A percentile compares a stretch with the other conserved stretches of the same genome.
Evolutionary conservation across 2,888 invertebrate species (phyloP).

Genomic region (Epistrophella euchroma): DNA sequence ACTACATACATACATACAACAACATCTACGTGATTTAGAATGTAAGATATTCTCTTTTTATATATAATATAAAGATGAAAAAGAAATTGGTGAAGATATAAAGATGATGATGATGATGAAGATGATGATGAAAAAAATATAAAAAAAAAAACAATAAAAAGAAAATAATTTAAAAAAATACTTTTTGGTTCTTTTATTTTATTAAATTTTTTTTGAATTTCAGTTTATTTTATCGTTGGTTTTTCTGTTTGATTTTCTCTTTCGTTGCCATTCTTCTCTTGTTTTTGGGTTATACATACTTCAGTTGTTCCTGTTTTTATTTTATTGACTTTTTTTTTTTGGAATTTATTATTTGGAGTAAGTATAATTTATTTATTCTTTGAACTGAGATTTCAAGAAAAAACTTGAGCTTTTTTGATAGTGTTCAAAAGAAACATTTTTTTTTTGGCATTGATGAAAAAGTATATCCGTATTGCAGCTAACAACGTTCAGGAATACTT

Average conservation of each 20-base stretch:
- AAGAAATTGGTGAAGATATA: constrained; percentile 66
- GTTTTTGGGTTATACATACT: constrained; percentile 2
- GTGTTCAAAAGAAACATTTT: not conserved
- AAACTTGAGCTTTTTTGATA: not conserved
- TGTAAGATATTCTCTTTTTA: constrained; percentile 76
- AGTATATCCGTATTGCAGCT: too few relatives aligned
- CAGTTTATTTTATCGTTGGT: constrained; percentile 30
- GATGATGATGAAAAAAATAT: constrained; percentile 52
- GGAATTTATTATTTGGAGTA: constrained; percentile 43
- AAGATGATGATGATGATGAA: constrained; percentile 45
- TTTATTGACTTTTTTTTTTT: constrained; percentile 25
- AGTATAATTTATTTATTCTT: constrained; percentile 36
- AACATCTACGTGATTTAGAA: constrained; percentile 76
- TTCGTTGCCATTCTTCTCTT: constrained; percentile 1
- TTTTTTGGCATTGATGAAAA: not conserved
- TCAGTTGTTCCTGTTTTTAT: constrained; percentile 25
- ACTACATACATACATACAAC: constrained; percentile 71
- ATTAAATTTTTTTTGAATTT: constrained; percentile 20
- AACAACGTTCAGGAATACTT: too few relatives aligned
- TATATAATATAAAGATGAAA: constrained; percentile 71
- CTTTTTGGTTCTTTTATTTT: constrained; percentile 66
- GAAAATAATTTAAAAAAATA: constrained; percentile 68
- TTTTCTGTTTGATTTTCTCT: constrained; percentile 1
- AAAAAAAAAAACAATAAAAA: constrained; percentile 61
- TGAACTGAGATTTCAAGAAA: not conserved